Base-by-base conservation (phyloP, 35 echinoderm and acorn worm species). In the Ptychodera flava region DNA sequence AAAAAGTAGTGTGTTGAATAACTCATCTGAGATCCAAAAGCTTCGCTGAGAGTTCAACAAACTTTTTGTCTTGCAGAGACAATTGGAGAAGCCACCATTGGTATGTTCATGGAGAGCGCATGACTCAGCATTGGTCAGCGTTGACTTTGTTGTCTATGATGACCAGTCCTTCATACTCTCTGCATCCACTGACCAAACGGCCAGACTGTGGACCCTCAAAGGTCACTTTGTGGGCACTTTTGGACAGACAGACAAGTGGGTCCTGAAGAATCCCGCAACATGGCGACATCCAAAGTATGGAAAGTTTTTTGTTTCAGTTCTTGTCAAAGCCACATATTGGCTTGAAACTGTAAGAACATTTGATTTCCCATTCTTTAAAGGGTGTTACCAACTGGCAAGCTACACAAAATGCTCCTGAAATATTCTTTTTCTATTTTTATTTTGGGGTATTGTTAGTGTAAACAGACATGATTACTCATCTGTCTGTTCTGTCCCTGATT, bases 141-240 rank as follows among this genome's bases (percentile, higher is more conserved):
- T 99, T 16, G 96, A 99, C 2, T 91, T 89, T 16, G 85, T 92
- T 33, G 29, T 78, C 28, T 78, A 92, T 64, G 82, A 33, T 30
- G 90, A 90, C 77, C 90, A 93, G 16, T 80, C 80, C 1, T 99
- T 99, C 82, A 37, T 99, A 22, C 53, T 99, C 64, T 90, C 96
- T 38, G 96, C 96, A 15, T 99, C 96, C 0, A 92, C 93, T n/a
- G 96, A 99, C 83, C 84, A 82, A 6, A 99, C 96, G 31, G 90
- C 96, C 29, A 94, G 93, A 86, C 83, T 99, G 16, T 99, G 96
- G 96, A 99, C 96, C 22, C 29, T 89, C 0, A 83, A 92, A 29
- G 96, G 96, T 76, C 88, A 94, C 36, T 94, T 83, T 81, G 86
- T 99, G 30, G 96, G 96, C 15, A 94, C 93, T 15, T 93, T 99